These are phyloP conservation scores for Myiozetetes cayanensis DNA, from an alignment of 2,113 vertebrate species.

Conservation along the genomic window DNA sequence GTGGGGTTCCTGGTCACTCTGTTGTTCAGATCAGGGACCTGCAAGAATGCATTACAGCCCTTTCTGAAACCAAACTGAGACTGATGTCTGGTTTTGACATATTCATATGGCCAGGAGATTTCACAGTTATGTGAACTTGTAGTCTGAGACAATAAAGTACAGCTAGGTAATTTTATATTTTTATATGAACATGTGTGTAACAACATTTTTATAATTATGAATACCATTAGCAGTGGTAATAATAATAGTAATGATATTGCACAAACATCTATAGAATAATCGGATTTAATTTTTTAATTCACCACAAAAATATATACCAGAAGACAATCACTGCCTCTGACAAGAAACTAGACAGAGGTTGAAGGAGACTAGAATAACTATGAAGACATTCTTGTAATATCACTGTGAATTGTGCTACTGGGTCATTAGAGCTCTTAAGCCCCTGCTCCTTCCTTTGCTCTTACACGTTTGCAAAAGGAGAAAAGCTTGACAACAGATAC, in stretches of 20 bases:
- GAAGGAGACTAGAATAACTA: background rate
- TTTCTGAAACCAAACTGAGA: background rate
- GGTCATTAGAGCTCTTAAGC: background rate
- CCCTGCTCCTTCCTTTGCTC: background rate
- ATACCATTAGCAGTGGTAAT: background rate
- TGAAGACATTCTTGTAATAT: background rate
- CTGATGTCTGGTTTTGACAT: background rate
- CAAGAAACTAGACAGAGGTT: background rate
- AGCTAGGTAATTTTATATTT: background rate
- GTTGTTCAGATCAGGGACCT: background rate
- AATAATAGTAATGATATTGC: background rate
- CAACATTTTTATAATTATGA: background rate
- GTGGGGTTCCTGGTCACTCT: background rate
- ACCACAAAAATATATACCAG: background rate
- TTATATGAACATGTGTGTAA: background rate
- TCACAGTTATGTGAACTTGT: background rate
- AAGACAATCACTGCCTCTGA: background rate
- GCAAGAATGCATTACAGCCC: background rate
- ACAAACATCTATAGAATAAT: background rate
- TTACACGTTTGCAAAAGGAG: background rate
- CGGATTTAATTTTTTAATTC: background rate
- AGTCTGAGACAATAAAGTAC: background rate
- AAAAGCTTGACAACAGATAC: background rate
- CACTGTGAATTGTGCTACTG: background rate
- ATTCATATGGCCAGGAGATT: background rate